phyloP scores from a whole-genome alignment of 2,888 invertebrate genomes.

The Nysson spinosus region DNA sequence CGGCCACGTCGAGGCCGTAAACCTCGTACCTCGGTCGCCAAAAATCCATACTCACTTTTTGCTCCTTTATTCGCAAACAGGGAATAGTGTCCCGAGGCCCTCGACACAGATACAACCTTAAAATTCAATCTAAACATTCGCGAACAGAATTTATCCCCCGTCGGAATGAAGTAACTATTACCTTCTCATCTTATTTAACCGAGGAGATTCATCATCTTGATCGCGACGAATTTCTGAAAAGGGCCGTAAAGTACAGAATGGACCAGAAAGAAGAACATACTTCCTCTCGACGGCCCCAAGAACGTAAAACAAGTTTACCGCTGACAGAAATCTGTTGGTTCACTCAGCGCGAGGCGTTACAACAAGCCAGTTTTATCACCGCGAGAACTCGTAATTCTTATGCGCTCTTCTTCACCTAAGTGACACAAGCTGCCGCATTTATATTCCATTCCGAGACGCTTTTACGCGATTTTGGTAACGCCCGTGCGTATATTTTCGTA shows the following conservation, averaged over 20 bases:
- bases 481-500: conserved; percentile 59
- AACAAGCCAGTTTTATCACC: conserved; percentile 71
- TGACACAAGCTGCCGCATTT: conserved; percentile 31
- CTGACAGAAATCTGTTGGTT: conserved; percentile 71
- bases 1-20: conserved; percentile 53
- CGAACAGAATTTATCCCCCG: too few species aligned
- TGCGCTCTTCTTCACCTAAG: conserved; percentile 56
- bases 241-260: conserved; percentile 73
- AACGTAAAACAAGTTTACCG: conserved; percentile 75
- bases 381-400: conserved; percentile 75
- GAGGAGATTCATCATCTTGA: conserved; percentile 45
- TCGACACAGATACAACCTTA: too few species aligned
- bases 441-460: conserved; percentile 36
- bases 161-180: too few species aligned
- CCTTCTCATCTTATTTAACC: background rate
- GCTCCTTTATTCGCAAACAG: conserved; percentile 25
- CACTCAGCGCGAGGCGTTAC: conserved; percentile 66
- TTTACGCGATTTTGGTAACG: conserved; percentile 52
- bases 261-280: conserved; percentile 68
- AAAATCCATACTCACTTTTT: conserved; percentile 49
- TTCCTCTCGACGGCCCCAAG: conserved; percentile 57
- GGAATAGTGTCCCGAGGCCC: too few species aligned
- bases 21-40: conserved; percentile 54
- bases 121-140: conserved; percentile 10
- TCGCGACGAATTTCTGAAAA: conserved; percentile 69